Evolutionary conservation across 1,140 invertebrate genomes (phyloP), one percentile per base, ranked within the genome.

Genomic region (Pristionchus pacificus): DNA sequence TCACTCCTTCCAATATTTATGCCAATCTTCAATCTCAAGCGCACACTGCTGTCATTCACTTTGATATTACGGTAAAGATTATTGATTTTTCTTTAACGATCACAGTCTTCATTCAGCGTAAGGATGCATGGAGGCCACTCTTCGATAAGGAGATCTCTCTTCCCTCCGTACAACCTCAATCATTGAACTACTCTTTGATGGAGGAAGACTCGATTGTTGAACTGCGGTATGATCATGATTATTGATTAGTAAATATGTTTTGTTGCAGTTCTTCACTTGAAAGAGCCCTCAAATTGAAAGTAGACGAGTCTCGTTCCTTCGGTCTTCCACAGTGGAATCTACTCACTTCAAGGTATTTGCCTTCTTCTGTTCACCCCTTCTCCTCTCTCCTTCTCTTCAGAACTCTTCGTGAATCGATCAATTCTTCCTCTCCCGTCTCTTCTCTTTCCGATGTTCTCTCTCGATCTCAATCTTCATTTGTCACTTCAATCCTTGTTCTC

Each of bases 281-380:
- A 71, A 33, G 70, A 2, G 70, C 65, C 19, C 65, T 71, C 6
- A 71, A 71, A 30, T 24, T 71, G 6, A 33, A 33, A 2, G 63
- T 71, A 29, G 70, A 71, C 29, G 49, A 71, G 33, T 58, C 70
- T 27, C 38, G 70, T 33, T 49, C 59, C 24, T 61, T 59, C 63
- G 70, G 31, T 1, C 65, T 71, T 55, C 70, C 70, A 28, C 70
- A 71, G 59, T 71, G 70, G 70, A 31, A 71, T 66, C 63, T 71
- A 14, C 30, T 60, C 1, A 63, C 70, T 38, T 61, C 70, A 29
- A 61, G 70, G 38, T 49, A 49, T 49, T 49, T 19, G 6, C 38
- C 38, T 19, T 49, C n/a, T n/a, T n/a, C n/a, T n/a, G n/a, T n/a
- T n/a, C n/a, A n/a, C n/a, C n/a, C n/a, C n/a, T n/a, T n/a, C n/a